phyloP scores from a whole-genome alignment of 1,140 invertebrate genomes.

The Brachionus rubens region DNA sequence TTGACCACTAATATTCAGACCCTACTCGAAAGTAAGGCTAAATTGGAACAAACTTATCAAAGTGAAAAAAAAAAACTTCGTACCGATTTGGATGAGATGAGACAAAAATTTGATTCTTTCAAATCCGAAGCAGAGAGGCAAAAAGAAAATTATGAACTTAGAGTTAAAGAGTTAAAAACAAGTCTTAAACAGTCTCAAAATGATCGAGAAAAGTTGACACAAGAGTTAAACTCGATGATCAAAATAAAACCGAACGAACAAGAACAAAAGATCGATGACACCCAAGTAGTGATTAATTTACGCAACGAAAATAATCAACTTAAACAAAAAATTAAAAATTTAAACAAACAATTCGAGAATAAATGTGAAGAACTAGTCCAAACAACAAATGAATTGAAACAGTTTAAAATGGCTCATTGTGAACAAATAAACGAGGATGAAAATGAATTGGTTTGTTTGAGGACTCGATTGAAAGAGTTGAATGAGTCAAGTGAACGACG shows the following conservation, averaged over 20 bases:
- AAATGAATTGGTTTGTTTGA: background rate
- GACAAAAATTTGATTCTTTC: background rate
- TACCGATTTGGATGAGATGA: slow-evolving; percentile 1
- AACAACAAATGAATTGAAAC: background rate
- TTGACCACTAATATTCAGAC: slow-evolving; percentile 9
- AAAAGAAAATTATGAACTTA: background rate
- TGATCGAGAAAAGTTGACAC: background rate
- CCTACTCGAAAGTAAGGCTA: slow-evolving; percentile 12
- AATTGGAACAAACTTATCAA: slow-evolving; percentile 14
- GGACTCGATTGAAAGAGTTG: background rate
- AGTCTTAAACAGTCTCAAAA: background rate
- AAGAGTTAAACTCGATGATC: background rate
- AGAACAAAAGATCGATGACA: too few relatives aligned
- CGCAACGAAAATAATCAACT: slow-evolving; percentile 27
- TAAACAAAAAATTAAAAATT: slow-evolving; percentile 37
- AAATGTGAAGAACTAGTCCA: slow-evolving; percentile 36
- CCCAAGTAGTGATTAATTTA: background rate
- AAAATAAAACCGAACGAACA: background rate
- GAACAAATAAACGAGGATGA: background rate
- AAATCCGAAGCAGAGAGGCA: background rate
- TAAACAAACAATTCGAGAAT: slow-evolving; percentile 43
- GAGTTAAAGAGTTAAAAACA: background rate
- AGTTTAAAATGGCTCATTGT: slow-evolving; percentile 12
- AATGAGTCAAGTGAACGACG: slow-evolving; percentile 1
- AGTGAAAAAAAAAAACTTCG: slow-evolving; percentile 8